A percentile compares a stretch with the other conserved stretches of the same genome.
Conservation (phyloP, 2,113 vertebrate genomes). For the Cheilinus undulatus region DNA sequence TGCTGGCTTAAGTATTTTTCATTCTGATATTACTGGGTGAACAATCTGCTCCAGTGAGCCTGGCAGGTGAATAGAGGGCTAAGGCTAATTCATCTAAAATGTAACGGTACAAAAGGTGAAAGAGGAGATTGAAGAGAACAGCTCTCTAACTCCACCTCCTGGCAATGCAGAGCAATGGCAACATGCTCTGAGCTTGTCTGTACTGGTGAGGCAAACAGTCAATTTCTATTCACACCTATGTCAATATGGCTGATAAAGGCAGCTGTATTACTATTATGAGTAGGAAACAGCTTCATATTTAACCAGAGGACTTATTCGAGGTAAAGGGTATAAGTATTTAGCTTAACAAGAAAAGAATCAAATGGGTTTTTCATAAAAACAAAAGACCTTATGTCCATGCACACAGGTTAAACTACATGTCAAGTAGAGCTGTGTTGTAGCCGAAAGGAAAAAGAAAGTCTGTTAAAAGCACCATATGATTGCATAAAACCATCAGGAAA, state of each 20-base stretch:
- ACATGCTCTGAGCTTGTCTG: not conserved
- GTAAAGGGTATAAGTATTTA: not conserved
- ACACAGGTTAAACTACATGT: not conserved
- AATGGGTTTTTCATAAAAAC: too few species aligned
- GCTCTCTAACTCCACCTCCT: conserved; percentile 59
- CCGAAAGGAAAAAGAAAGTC: not conserved
- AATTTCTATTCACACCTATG: not conserved
- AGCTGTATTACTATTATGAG: not conserved
- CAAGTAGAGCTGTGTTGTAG: not conserved
- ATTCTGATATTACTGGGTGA: conserved; percentile 8
- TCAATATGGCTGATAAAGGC: not conserved
- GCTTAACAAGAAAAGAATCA: not conserved
- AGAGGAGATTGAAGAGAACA: not conserved
- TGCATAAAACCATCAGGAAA: not conserved
- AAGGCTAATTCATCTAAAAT: conserved; percentile 27
- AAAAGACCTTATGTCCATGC: not conserved
- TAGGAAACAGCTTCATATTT: not conserved
- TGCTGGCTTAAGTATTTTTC: not conserved
- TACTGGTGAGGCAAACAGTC: not conserved
- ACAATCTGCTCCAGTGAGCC: conserved; percentile 14
- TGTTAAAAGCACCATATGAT: too few species aligned
- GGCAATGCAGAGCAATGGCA: conserved; percentile 40
- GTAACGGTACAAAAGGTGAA: conserved; percentile 8
- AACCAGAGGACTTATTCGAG: not conserved
- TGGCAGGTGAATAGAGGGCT: conserved; percentile 10